Evolutionary conservation across 2,888 invertebrate genomes (phyloP), one percentile per base, ranked within the genome.

Genomic region (Platycnemis pennipes): DNA sequence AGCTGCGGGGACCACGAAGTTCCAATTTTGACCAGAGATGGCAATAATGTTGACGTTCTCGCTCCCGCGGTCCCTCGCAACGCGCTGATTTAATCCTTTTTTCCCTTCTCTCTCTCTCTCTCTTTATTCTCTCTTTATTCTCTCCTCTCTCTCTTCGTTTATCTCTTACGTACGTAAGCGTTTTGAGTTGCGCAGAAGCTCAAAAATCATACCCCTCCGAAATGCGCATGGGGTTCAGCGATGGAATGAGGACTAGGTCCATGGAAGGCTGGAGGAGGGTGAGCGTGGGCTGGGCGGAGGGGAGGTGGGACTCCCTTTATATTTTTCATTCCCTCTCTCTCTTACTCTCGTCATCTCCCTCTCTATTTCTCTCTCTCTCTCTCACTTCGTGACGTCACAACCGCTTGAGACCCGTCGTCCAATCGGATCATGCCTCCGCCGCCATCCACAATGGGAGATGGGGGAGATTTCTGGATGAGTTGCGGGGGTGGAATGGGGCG

Each of bases 161-260:
- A 63, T 56, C 91, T 45, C 91, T 45, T 91, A 91, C 91, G 91
- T 91, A 91, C 91, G 91, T 91, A 91, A 56, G 91, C 91, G 91
- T 91, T 91, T 91, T 91, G 91, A 91, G 91, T 91, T 91, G 91
- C 91, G 91, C 91, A 91, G 91, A 91, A 91, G 91, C 91, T 91
- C 91, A 91, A 91, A 91, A 91, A 91, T 91, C 91, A 91, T 91
- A 56, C 91, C 91, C 89, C 91, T 44, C 91, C 63, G 63, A 63
- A 63, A 42, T 56, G 63, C 63, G 63, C 91, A 91, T 69, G 91
- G 69, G 63, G 63, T 26, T n/a, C n/a, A n/a, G n/a, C 16, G 77
- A n/a, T n/a, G 77, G 77, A 37, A 26, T 13, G 37, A 11, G 37
- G 77, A 26, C 11, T 11, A 11, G 16, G 8, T 49, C 49, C 49